Evolutionary conservation across 2,797 vertebrate genomes (phyloP).

Genomic region (Coregonus sp.): DNA sequence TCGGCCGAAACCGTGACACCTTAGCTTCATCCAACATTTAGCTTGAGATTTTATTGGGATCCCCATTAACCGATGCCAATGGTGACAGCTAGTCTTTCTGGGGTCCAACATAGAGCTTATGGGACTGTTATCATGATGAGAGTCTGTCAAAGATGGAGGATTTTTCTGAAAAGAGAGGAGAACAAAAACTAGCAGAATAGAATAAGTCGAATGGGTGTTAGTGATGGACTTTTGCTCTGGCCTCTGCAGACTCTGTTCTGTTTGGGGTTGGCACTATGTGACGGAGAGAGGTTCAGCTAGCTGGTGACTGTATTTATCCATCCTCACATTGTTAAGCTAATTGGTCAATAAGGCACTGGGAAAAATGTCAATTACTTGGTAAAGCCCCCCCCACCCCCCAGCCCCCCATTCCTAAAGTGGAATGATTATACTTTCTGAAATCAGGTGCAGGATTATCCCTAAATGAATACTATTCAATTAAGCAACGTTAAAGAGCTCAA

Average conservation of each 20-base stretch:
- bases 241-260: not conserved
- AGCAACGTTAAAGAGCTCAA: not conserved
- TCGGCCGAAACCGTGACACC: too few species aligned
- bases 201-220: not conserved
- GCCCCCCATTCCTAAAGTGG: not conserved
- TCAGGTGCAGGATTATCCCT: conserved; percentile 3
- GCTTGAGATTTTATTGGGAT: conserved; percentile 24
- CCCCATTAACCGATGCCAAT: too few species aligned
- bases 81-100: too few species aligned
- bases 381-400: too few species aligned
- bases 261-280: not conserved
- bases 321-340: conserved; percentile 9
- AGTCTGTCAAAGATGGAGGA: not conserved
- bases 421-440: not conserved
- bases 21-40: conserved; percentile 43
- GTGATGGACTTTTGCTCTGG: not conserved
- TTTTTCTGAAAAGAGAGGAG: conserved; percentile 30
- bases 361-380: not conserved
- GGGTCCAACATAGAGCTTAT: conserved; percentile 39
- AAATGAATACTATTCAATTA: conserved; percentile 12
- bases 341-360: conserved; percentile 5
- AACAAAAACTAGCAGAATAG: conserved; percentile 22
- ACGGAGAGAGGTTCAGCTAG: not conserved
- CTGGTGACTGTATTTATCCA: conserved; percentile 3
- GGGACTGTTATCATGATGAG: conserved; percentile 33